These are phyloP conservation scores for Carcinoscorpius rotundicauda DNA, from an alignment of 1,140 invertebrate species.

Conservation along the genomic window DNA sequence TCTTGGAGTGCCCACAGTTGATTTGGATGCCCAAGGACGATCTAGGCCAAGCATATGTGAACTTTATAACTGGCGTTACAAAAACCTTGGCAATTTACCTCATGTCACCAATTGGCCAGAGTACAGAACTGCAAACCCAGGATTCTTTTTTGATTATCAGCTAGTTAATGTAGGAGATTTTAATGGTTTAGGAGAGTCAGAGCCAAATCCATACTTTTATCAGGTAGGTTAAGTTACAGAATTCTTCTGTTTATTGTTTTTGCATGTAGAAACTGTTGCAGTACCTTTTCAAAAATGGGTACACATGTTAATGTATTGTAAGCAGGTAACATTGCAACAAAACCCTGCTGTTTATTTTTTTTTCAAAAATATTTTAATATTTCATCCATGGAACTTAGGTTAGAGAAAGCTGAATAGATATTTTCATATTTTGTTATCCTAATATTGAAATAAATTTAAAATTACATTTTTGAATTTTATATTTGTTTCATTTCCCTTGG, in stretches of 20 bases:
- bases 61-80: slow-evolving; percentile 97
- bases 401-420: too few species aligned
- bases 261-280: too few species aligned
- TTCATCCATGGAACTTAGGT: too few species aligned
- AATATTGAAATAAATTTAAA: too few species aligned
- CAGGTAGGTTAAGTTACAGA: slow-evolving; percentile 45
- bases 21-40: slow-evolving; percentile 94
- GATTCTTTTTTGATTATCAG: slow-evolving; percentile 85
- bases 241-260: neutral
- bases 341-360: too few species aligned
- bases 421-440: too few species aligned
- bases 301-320: too few species aligned
- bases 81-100: slow-evolving; percentile 77
- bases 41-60: slow-evolving; percentile 82
- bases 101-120: slow-evolving; percentile 74
- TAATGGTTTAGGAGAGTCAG: slow-evolving; percentile 91
- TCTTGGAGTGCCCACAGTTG: slow-evolving; percentile 89
- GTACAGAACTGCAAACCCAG: slow-evolving; percentile 80
- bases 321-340: too few species aligned
- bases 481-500: too few species aligned
- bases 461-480: too few species aligned
- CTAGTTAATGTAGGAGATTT: slow-evolving; percentile 94
- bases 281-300: too few species aligned
- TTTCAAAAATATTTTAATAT: too few species aligned
- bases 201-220: slow-evolving; percentile 97